Conservation (phyloP, 2,113 vertebrate species). For the Otocyon megalotis region DNA sequence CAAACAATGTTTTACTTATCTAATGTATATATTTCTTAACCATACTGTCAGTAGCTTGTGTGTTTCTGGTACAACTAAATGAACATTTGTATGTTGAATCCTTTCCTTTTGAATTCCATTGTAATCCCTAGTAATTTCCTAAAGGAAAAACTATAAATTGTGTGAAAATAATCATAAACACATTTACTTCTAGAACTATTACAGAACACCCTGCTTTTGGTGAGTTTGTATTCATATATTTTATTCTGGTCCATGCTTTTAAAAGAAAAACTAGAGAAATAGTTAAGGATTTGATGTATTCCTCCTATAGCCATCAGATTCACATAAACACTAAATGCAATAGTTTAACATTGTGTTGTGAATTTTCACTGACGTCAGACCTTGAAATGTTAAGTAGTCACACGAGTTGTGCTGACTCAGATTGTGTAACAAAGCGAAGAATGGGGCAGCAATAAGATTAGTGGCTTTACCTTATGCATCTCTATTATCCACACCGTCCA, state of each 20-base stretch:
- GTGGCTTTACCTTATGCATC: not conserved
- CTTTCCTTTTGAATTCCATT: slow-evolving; percentile 13
- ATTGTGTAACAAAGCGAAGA: not conserved
- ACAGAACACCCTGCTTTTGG: not conserved
- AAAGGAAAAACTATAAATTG: not conserved
- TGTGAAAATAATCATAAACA: slow-evolving; percentile 37
- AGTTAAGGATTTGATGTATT: not conserved
- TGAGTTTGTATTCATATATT: not conserved
- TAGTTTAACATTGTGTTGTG: not conserved
- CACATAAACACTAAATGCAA: not conserved
- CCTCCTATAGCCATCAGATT: not conserved
- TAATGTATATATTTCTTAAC: slow-evolving; percentile 12
- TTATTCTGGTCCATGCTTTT: slow-evolving; percentile 23
- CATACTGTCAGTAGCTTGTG: not conserved
- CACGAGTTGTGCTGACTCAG: not conserved
- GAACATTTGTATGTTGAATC: not conserved
- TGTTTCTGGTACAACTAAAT: slow-evolving; percentile 18
- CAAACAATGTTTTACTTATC: slow-evolving; percentile 60
- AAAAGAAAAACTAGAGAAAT: not conserved
- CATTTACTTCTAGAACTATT: not conserved
- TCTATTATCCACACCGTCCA: not conserved
- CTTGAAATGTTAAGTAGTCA: not conserved
- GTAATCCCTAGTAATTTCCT: slow-evolving; percentile 32
- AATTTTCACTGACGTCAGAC: not conserved
- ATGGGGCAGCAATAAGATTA: not conserved